Percentiles rank a stretch among this genome's conserved stretches.
Conservation (phyloP, 1,140 invertebrate genomes). For the Pogonomyrmex barbatus region DNA sequence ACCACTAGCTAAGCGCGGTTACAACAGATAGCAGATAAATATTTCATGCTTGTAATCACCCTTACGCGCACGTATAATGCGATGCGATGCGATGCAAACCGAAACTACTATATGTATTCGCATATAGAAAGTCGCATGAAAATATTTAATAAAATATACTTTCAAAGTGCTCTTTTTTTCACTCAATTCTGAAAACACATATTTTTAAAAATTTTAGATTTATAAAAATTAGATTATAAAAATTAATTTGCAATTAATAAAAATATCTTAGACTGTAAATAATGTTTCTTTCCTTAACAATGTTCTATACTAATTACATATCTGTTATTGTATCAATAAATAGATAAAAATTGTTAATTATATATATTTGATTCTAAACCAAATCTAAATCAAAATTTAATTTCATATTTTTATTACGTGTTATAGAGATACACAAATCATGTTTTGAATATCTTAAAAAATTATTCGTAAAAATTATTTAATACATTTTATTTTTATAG, state of each 20-base stretch:
- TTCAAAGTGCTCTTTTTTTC: neutral
- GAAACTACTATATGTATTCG: neutral
- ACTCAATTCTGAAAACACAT: neutral
- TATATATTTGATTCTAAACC: neutral
- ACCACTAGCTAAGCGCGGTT: conserved; percentile 21
- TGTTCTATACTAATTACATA: neutral
- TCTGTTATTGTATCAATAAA: neutral
- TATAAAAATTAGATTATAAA: neutral
- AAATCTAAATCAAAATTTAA: neutral
- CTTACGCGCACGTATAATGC: neutral
- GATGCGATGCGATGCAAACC: neutral
- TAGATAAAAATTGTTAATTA: neutral
- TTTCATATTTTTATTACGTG: neutral
- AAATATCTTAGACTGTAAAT: neutral
- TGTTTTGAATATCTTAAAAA: neutral
- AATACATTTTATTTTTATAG: neutral
- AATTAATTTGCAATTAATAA: neutral
- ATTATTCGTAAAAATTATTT: neutral
- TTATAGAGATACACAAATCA: neutral
- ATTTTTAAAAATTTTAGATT: neutral
- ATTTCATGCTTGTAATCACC: conserved; percentile 26
- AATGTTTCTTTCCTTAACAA: neutral
- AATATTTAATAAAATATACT: neutral
- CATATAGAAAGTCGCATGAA: neutral
- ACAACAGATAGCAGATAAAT: conserved; percentile 31